Percentiles rank a stretch among this genome's conserved stretches.
Evolutionary conservation across 2,888 invertebrate species (phyloP).

Genomic region (Eurytoma adleriae): DNA sequence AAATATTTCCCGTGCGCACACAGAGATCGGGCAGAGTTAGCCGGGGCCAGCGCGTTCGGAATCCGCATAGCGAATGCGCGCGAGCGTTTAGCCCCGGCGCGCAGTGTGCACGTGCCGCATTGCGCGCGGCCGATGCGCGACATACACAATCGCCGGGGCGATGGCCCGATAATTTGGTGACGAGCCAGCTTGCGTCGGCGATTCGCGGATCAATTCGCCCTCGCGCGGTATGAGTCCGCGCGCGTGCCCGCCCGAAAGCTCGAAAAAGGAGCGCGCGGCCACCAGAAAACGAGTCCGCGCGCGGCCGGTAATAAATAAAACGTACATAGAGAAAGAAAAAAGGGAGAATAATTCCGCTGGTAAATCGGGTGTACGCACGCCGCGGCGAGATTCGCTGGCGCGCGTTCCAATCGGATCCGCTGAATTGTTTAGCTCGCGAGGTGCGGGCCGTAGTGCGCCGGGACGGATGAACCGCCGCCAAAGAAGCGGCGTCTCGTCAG

Average conservation of each 20-base stretch:
- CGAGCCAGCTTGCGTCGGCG: constrained; percentile 47
- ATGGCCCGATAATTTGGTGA: constrained; percentile 51
- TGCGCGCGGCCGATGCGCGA: constrained; percentile 33
- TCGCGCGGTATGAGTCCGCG: neutral
- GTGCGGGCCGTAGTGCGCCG: neutral
- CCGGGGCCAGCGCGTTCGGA: neutral
- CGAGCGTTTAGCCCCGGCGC: neutral
- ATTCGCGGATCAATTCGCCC: constrained; percentile 37
- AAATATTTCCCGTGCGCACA: neutral
- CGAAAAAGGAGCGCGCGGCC: constrained; percentile 4
- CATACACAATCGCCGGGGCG: constrained; percentile 35
- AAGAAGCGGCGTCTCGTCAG: constrained; percentile 6
- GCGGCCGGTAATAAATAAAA: constrained; percentile 7
- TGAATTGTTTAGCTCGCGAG: constrained; percentile 42
- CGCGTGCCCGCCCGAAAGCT: neutral
- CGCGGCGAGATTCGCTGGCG: neutral
- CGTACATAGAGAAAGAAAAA: neutral
- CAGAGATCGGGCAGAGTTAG: neutral
- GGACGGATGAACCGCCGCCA: constrained; percentile 22
- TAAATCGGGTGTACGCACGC: neutral
- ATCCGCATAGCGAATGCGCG: constrained; percentile 3
- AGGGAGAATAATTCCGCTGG: neutral
- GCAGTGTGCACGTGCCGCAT: constrained; percentile 29
- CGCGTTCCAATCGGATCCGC: constrained; percentile 37
- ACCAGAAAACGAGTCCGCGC: neutral